Base-by-base conservation (phyloP, 2,888 invertebrate genomes). In the Matsumyia berberina region DNA sequence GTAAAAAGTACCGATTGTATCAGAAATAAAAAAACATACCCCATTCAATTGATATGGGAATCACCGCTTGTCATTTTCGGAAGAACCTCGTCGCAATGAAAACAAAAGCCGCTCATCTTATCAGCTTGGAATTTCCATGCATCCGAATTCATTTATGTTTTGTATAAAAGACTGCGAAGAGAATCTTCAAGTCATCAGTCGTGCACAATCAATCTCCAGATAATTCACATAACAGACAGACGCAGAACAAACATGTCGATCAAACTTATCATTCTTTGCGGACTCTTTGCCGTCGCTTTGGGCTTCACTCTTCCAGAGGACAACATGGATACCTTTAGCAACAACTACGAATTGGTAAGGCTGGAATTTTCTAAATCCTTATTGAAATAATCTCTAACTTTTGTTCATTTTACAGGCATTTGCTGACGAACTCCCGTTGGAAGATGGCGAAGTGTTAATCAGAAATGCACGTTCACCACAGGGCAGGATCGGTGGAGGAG, bases 281-380 rank as follows among this genome's bases (percentile, higher is more conserved):
- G 39, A 39, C 60, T 72, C 31, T 39, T 72, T 6, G 72, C 72
- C 0, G 29, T 72, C 5, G 60, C 72, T 12, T 9, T 60, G 15
- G 60, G 72, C 9, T 72, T 60, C 12, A 72, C 60, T 19, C 33
- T 72, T n/a, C 72, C 72, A n/a, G 72, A 72, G 51, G 33, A 70
- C n/a, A 12, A 58, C 19, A 39, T 46, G 24, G 24, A 39, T 5
- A 7, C 37, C 11, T 1, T 0, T 1, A 37, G 19, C 11, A 19
- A 57, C 6, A 19, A 51, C 37, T 1, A 51, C 29, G 37, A 51
- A 24, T 8, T 15, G 3, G 51, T 51, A 66, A 51, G 24, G 49
- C 17, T n/a, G n/a, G 1, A 24, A 0, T 6, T 12, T 8, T 24
- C 5, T 0, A 8, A 33, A 46, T 2, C 17, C 11, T 8, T n/a